These are phyloP conservation scores for Atrina japonica DNA, from an alignment of 2,888 invertebrate genomes.

Conservation along the genomic window DNA sequence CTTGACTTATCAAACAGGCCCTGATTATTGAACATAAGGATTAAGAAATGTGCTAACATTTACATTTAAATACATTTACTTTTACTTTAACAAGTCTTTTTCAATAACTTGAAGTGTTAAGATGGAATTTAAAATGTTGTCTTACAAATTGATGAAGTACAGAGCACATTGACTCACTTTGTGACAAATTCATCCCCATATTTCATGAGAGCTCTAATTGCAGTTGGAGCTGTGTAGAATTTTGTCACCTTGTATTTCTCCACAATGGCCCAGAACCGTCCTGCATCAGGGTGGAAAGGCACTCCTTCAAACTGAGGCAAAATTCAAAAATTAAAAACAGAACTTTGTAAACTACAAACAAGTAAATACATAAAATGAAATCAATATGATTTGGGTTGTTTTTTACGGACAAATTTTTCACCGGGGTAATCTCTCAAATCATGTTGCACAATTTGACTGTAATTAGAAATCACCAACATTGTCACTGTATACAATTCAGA, in stretches of 20 bases:
- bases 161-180: conserved; percentile 83
- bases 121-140: too few species aligned
- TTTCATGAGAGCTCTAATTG: conserved; percentile 97
- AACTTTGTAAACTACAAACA: background rate
- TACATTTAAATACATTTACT: too few species aligned
- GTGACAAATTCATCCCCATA: conserved; percentile 92
- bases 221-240: conserved; percentile 99
- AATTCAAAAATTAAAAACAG: background rate
- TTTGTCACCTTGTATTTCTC: conserved; percentile 96
- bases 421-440: too few species aligned
- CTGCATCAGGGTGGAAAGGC: conserved; percentile 96
- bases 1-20: too few species aligned
- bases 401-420: background rate
- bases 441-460: too few species aligned
- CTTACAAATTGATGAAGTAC: too few species aligned
- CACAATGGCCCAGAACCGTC: conserved; percentile 95
- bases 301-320: conserved; percentile 89
- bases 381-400: background rate
- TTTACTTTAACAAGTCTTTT: too few species aligned
- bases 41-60: too few species aligned
- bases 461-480: too few species aligned
- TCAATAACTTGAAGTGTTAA: too few species aligned
- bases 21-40: too few species aligned
- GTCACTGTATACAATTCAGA: too few species aligned
- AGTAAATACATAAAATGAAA: background rate